Base-by-base conservation (phyloP, 2,113 vertebrate genomes). In the Desmodus rotundus region DNA sequence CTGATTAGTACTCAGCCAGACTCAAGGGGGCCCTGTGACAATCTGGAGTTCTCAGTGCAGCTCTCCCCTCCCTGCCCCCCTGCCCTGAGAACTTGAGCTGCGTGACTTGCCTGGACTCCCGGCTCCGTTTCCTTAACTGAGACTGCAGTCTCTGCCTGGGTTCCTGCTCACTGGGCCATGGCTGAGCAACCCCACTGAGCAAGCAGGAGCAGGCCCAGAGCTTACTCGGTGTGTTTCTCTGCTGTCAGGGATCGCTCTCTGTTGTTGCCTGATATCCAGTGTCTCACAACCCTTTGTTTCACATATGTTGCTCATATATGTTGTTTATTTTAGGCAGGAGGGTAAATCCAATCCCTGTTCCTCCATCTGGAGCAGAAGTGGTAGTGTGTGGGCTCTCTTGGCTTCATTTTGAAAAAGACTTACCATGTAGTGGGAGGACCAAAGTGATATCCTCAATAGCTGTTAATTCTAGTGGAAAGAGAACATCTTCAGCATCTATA, bases 341-440 rank as follows among this genome's bases (percentile, higher is more conserved):
- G 41, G 22, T 54, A 43, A 47, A 70, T 83, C 61, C n/a, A 76
- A 4, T 81, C 45, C n/a, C 24, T 91, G 11, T 85, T 80, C 80
- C 4, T 93, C 4, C 10, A 7, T 91, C 63, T 91, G 88, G 78
- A 36, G 52, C 78, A 58, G 67, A 68, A 89, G 20, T 76, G 5
- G 28, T 54, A 78, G 41, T 67, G 4, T 14, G 19, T 47, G 45
- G 77, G 43, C 43, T 26, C 13, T 47, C 63, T 15, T 41, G 31
- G 52, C 28, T 92, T 93, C 36, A 47, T 87, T 82, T 84, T 89
- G 28, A 76, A 89, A 88, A 80, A 92, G 26, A 82, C 15, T 89
- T 94, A 11, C 24, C 36, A 15, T n/a, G 33, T 43, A 65, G 24
- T 63, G 3, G 33, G 50, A 70, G 2, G 52, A 63, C 52, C 68